Evolutionary conservation across 2,797 vertebrate species (phyloP), one percentile per base, ranked within the genome.

Genomic region (Sylvilagus floridanus): DNA sequence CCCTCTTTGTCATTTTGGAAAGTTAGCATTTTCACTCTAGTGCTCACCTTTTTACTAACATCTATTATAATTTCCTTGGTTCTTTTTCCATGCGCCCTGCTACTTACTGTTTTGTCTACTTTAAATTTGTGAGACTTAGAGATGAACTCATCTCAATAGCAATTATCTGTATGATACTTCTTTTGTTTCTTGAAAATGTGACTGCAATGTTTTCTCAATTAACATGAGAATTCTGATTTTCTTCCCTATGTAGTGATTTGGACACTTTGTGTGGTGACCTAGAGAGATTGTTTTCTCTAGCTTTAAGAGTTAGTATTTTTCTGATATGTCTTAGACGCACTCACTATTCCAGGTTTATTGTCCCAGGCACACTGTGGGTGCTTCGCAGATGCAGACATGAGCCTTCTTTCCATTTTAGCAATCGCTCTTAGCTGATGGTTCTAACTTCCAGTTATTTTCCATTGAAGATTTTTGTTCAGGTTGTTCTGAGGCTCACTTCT

Each of bases 401-500:
- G 17, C 42, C 21, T 75, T 94, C 78, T 69, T 93, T 84, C 88
- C 79, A 77, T 62, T 81, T 82, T 71, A 77, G 73, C 78, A 86
- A 50, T 66, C 42, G 66, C 0, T 77, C 35, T 77, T 62, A 22
- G 30, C 19, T 68, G 78, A 28, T 11, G 19, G 32, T 62, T 85
- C 87, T 68, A 95, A 92, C 35, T 62, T 63, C 17, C 52, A 62
- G 4, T 28, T 73, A 89, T 65, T 94, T 82, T 54, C 24, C 68
- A 76, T 35, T 76, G 26, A 26, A 63, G 7, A 57, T 77, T 79
- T 60, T 21, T 47, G 88, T 78, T 32, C 71, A 66, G 72, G 37
- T 2, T 77, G 22, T 69, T 76, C 30, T 30, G 19, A 71, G n/a
- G 7, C 47, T 88, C 65, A 21, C 22, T 77, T 92, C 37, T 68